phyloP scores from a whole-genome alignment of 2,888 invertebrate genomes.

The Stenodema calcarata region DNA sequence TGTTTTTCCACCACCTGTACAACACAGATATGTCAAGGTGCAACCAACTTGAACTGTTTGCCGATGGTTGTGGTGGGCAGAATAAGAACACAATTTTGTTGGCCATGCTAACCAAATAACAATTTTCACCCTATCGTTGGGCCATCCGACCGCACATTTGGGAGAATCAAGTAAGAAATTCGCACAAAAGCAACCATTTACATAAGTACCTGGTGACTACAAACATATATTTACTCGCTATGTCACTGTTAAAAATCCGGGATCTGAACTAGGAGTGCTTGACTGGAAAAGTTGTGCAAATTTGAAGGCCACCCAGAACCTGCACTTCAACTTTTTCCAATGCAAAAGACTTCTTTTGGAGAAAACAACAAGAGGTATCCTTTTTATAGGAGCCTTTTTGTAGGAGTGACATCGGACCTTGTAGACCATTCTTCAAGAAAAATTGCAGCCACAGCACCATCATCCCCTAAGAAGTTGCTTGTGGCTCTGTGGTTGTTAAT shows the following conservation, averaged over 20 bases:
- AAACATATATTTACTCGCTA: background rate
- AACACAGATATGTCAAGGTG: background rate
- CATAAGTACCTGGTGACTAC: background rate
- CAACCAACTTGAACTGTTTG: background rate
- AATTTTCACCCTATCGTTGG: background rate
- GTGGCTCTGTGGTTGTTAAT: background rate
- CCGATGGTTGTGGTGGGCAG: conserved; percentile 1
- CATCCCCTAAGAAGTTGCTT: background rate
- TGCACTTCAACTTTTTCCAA: background rate
- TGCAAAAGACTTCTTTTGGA: background rate
- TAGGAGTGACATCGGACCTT: background rate
- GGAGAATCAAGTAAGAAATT: background rate
- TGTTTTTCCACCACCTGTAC: background rate
- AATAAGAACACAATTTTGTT: background rate
- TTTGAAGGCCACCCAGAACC: background rate
- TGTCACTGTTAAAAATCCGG: background rate
- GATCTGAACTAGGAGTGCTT: background rate
- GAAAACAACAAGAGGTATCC: background rate
- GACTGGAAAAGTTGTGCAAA: background rate
- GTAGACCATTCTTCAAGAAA: background rate
- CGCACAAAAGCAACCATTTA: background rate
- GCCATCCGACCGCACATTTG: background rate
- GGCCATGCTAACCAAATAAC: background rate
- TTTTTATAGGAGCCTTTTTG: background rate
- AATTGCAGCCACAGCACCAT: no score